These are phyloP conservation scores for Chaetorhynchus papuensis DNA, from an alignment of 2,113 vertebrate species.

Conservation along the genomic window DNA sequence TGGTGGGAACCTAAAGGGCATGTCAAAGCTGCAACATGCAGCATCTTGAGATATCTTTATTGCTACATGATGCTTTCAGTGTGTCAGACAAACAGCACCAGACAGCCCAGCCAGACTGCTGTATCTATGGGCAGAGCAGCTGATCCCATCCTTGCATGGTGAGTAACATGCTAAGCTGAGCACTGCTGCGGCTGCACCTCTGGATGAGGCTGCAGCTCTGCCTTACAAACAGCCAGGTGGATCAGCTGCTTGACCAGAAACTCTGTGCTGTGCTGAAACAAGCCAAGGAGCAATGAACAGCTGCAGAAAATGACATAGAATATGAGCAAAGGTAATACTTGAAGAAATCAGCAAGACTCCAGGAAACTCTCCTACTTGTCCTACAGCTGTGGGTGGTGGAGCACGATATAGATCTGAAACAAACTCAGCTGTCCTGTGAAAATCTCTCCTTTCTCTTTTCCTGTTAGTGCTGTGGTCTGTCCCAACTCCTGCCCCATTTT, in stretches of 20 bases:
- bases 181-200: fast-evolving
- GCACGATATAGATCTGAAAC: background rate
- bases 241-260: background rate
- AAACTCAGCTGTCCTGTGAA: background rate
- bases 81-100: no score
- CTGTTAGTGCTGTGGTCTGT: background rate
- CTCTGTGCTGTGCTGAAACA: background rate
- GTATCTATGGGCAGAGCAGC: slow-evolving; percentile 66
- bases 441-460: background rate
- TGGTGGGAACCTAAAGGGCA: slow-evolving; percentile 44
- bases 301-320: background rate
- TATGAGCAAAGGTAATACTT: background rate
- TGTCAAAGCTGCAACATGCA: background rate
- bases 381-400: background rate
- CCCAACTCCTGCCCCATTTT: background rate
- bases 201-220: background rate
- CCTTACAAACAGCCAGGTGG: no score
- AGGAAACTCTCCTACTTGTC: background rate
- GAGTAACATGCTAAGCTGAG: background rate
- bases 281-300: background rate
- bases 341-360: background rate
- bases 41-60: background rate
- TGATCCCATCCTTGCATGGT: background rate
- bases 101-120: background rate
- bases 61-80: background rate